Base-by-base conservation (phyloP, 1,140 invertebrate species). In the Leucophenga varia region DNA sequence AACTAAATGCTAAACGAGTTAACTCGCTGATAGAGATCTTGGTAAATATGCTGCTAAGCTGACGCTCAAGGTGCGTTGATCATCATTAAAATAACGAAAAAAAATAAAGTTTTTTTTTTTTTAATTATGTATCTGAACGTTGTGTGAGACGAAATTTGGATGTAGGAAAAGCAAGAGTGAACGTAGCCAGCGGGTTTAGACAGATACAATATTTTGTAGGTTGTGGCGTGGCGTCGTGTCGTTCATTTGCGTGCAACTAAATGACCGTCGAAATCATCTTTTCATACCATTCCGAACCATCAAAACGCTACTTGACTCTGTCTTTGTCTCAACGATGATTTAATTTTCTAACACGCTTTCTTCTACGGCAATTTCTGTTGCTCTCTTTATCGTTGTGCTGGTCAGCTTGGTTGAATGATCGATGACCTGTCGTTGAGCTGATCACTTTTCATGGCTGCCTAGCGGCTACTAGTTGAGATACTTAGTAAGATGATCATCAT, bases 1-100 rank as follows among this genome's bases (percentile, higher is more conserved):
- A 63, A 70, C 65, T 67, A 67, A 67, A 68, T 69, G 64, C 60
- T 67, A 70, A 70, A 70, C 61, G 65, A 70, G 61, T 70, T 70
- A 70, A 67, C 65, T 61, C 55, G 57, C 60, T 64, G 67, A 70
- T 70, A 70, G 63, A 67, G 67, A 70, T 70, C 67, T 70, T 44
- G 61, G 45, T 43, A 55, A 58, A 57, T 57, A 57, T 25, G 22
- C 22, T 25, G 22, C 58, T 64, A 64, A 65, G 63, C 63, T 36
- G 48, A 28, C 30, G 52, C n/a, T 65, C 48, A 59, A n/a, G n/a
- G 63, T 67, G 63, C 63, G 63, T 63, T 54, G 50, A 38, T 43
- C 63, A 65, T 67, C 63, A 65, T 67, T 67, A 65, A 48, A 61
- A 41, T 54, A 38, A 22, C 49, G 12, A 34, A 42, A 32, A 54